Evolutionary conservation across 2,797 vertebrate species (phyloP).

Genomic region (Myiotriccus ornatus): DNA sequence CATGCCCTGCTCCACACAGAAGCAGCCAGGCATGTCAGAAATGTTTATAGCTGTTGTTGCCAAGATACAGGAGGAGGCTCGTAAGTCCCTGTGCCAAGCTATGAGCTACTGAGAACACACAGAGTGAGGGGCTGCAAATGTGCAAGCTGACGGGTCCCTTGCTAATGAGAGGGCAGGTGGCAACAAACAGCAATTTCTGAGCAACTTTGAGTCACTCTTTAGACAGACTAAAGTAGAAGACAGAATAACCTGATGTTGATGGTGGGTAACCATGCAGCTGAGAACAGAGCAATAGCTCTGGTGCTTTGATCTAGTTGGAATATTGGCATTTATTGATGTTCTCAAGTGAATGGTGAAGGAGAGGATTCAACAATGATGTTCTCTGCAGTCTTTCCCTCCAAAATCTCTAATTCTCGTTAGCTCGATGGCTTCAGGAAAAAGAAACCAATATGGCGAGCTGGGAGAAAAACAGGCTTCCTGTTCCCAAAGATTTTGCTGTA

Average conservation of each 20-base stretch:
- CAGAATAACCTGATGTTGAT: background rate
- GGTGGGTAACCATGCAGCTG: background rate
- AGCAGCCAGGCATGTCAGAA: slow-evolving; percentile 15
- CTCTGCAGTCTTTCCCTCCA: background rate
- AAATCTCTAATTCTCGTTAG: background rate
- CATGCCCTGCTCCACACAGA: background rate
- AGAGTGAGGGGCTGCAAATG: background rate
- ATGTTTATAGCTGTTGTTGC: slow-evolving; percentile 44
- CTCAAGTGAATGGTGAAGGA: background rate
- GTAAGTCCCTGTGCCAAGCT: background rate
- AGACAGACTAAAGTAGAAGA: background rate
- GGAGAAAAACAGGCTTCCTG: background rate
- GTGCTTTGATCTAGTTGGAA: background rate
- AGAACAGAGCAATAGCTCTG: background rate
- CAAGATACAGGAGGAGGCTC: slow-evolving; percentile 8
- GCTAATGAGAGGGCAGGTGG: background rate
- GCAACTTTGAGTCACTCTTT: background rate
- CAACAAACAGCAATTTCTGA: background rate
- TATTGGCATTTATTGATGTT: background rate
- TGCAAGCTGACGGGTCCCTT: background rate
- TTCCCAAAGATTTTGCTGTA: background rate
- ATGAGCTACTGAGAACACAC: background rate
- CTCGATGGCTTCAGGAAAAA: background rate
- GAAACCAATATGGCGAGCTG: background rate
- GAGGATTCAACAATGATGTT: background rate